Evolutionary conservation across 2,113 vertebrate species (phyloP).

Genomic region (Isichthys henryi): DNA sequence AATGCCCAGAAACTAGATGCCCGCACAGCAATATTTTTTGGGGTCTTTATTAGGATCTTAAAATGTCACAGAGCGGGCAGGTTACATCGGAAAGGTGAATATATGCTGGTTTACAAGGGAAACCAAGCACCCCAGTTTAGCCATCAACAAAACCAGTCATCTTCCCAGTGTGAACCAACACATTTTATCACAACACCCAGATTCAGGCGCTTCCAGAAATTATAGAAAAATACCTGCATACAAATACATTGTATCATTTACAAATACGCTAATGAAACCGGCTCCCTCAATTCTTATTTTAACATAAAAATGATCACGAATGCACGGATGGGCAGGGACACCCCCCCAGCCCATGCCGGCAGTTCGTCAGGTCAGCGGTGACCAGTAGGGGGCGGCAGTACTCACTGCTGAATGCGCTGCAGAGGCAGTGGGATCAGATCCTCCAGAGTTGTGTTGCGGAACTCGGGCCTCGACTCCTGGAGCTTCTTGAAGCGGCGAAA

Average conservation of each 20-base stretch:
- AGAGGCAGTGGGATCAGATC: constrained; percentile 78
- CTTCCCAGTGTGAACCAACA: not conserved
- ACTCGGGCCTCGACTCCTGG: constrained; percentile 81
- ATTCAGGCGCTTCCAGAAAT: not conserved
- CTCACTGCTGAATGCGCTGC: constrained; percentile 77
- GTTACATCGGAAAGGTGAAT: not conserved
- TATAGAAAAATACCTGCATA: not conserved
- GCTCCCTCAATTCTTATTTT: not conserved
- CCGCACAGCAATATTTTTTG: not conserved
- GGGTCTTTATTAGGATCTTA: not conserved
- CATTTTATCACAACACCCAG: not conserved
- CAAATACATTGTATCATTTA: not conserved
- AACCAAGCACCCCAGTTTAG: not conserved
- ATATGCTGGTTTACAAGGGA: not conserved
- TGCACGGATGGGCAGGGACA: not conserved
- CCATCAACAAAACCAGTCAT: not conserved
- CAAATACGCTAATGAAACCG: not conserved
- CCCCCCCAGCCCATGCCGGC: too few species aligned
- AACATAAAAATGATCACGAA: not conserved
- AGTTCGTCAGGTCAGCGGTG: not conserved
- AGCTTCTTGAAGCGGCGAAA: constrained; percentile 80
- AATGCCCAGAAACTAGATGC: not conserved
- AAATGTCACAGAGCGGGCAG: not conserved
- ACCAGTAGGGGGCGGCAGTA: constrained; percentile 5
- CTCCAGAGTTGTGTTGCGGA: constrained; percentile 66